A percentile compares a stretch with the other conserved stretches of the same genome.
These are phyloP conservation scores for Rhinoraja longicauda DNA, from an alignment of 2,797 vertebrate genomes.

Conservation along the genomic window DNA sequence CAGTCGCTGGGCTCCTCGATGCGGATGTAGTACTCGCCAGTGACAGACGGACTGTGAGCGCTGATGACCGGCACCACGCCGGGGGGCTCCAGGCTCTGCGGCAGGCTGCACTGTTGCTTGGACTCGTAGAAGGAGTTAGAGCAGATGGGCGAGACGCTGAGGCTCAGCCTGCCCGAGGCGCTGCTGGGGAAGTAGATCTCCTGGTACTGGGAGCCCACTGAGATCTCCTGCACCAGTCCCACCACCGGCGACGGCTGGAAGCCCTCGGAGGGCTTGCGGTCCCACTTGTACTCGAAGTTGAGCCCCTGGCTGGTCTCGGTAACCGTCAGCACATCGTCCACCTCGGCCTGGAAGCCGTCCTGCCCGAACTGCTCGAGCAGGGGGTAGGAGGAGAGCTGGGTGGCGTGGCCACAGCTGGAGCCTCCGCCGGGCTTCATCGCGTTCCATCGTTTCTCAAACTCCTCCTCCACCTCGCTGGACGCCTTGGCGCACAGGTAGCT, in stretches of 20 bases:
- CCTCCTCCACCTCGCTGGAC: constrained; percentile 78
- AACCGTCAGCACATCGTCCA: constrained; percentile 86
- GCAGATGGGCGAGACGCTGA: constrained; percentile 63
- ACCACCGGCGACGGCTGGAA: constrained; percentile 57
- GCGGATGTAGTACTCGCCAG: constrained; percentile 88
- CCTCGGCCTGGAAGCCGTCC: constrained; percentile 66
- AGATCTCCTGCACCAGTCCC: constrained; percentile 60
- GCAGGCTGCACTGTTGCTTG: constrained; percentile 49
- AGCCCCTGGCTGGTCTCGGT: constrained; percentile 92
- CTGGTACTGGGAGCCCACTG: constrained; percentile 62
- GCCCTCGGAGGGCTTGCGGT: constrained; percentile 70
- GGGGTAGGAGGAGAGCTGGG: constrained; percentile 74
- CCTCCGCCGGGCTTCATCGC: constrained; percentile 77
- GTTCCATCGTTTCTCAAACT: constrained; percentile 91
- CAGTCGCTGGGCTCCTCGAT: constrained; percentile 80
- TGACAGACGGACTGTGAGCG: constrained; percentile 79
- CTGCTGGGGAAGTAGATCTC: constrained; percentile 74
- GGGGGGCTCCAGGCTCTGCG: constrained; percentile 56
- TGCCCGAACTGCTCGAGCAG: constrained; percentile 71
- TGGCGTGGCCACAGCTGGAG: constrained; percentile 47
- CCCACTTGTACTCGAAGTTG: constrained; percentile 97
- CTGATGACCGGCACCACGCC: constrained; percentile 83
- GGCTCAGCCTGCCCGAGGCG: constrained; percentile 56
- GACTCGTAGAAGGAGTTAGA: constrained; percentile 68
- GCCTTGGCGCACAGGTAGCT: constrained; percentile 88